Conservation (phyloP, 1,140 invertebrate genomes). For the Dolichoris vasculosae region DNA sequence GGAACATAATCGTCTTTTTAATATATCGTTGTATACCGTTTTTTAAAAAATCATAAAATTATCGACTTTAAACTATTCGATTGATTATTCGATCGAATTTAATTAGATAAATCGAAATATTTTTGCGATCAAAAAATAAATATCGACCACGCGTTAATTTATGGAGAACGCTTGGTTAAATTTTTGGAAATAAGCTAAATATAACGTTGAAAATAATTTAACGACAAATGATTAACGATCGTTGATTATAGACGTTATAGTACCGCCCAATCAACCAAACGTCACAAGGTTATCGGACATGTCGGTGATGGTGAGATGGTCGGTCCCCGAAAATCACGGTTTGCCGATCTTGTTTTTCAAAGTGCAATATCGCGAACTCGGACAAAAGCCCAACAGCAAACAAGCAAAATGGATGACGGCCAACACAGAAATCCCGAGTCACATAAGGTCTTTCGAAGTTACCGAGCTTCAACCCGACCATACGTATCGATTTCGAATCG, state of each 20-base stretch:
- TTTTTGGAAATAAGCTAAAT: too few relatives aligned
- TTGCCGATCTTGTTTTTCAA: conserved; percentile 92
- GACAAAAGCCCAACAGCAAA: conserved; percentile 69
- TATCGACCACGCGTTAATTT: too few relatives aligned
- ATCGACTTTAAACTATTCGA: too few relatives aligned
- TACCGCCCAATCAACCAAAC: conserved; percentile 89
- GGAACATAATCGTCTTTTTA: too few relatives aligned
- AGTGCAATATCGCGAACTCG: conserved; percentile 87
- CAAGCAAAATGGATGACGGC: conserved; percentile 84
- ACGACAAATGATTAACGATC: conserved; percentile 7
- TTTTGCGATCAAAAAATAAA: too few relatives aligned
- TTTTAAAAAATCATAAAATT: too few relatives aligned
- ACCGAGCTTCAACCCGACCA: conserved; percentile 83
- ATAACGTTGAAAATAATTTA: too few relatives aligned
- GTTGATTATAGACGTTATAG: conserved; percentile 78
- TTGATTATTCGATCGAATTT: too few relatives aligned
- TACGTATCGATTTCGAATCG: conserved; percentile 89
- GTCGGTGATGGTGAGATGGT: conserved; percentile 95
- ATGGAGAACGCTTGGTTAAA: too few relatives aligned
- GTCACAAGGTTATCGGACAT: conserved; percentile 89
- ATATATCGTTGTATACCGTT: too few relatives aligned
- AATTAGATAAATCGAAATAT: too few relatives aligned
- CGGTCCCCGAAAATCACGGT: conserved; percentile 85
- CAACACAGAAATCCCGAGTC: conserved; percentile 85
- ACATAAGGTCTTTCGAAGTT: conserved; percentile 86